Evolutionary conservation across 2,888 invertebrate species (phyloP), one percentile per base, ranked within the genome.

Genomic region (Metacarcinus magister): DNA sequence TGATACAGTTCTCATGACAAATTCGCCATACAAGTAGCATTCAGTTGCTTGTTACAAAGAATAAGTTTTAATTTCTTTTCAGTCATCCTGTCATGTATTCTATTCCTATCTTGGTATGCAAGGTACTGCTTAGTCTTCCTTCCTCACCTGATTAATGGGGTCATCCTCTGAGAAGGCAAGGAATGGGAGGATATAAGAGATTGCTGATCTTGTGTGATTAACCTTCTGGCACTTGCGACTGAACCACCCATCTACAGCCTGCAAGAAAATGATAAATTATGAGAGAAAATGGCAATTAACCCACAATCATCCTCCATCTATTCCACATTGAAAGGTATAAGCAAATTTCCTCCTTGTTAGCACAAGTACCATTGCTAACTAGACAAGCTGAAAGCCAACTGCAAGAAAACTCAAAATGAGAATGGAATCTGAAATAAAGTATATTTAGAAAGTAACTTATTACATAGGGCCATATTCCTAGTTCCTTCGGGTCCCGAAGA

Each of bases 201-300:
- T 98, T 7, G 98, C 98, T 97, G 99, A 98, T 96, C 98, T 99
- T 0, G 99, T 99, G 97, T 99, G 99, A 97, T 99, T 99, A 0
- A 99, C 98, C 98, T 99, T 99, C 97, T 99, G 98, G 97, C 99
- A 99, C 97, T 99, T 98, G 97, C 99, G 99, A 39, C 99, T 99
- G 98, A 99, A 99, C 99, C 99, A 99, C 97, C 99, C 99, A 97
- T 98, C 97, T 96, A 97, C 97, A 43, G 97, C 97, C 97, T 97
- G 90, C 3, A 89, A 90, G n/a, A 98, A 97, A 96, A 97, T 46
- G 98, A 97, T 97, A 98, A 98, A 97, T 97, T 98, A 89, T 28
- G n/a, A 32, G 75, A 94, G 46, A 75, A 75, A 23, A 23, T 3
- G 0, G 60, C 60, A 60, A 60, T 28, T n/a, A 75, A 75, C 23